Percentiles rank a stretch among this genome's conserved stretches.
Evolutionary conservation across 2,888 invertebrate genomes (phyloP).

Genomic region (Protula sp.): DNA sequence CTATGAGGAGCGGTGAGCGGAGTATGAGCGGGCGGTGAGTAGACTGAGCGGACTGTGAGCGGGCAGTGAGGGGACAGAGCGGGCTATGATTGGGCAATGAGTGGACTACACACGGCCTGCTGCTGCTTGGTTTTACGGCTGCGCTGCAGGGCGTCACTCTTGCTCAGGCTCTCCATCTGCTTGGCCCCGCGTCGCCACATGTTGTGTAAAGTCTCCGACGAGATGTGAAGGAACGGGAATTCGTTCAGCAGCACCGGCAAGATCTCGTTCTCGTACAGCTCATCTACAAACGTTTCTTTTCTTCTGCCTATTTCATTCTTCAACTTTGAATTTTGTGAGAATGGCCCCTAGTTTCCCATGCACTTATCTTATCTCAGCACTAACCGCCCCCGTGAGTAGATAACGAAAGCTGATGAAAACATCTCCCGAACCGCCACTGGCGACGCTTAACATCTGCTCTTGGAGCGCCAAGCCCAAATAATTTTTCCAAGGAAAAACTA

Average conservation of each 20-base stretch:
- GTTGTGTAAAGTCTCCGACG: slow-evolving; percentile 49
- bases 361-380: too few relatives aligned
- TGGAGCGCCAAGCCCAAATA: too few relatives aligned
- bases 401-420: too few relatives aligned
- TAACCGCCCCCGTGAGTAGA: too few relatives aligned
- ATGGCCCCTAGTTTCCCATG: background rate
- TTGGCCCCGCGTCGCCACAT: slow-evolving; percentile 43
- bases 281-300: too few relatives aligned
- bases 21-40: too few relatives aligned
- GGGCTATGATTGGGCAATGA: background rate
- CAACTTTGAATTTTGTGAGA: background rate
- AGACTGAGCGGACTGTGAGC: background rate
- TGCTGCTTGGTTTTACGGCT: slow-evolving; percentile 42
- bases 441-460: too few relatives aligned
- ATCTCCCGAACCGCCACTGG: too few relatives aligned
- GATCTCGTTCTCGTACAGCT: slow-evolving; percentile 29
- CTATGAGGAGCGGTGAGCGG: too few relatives aligned
- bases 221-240: slow-evolving; percentile 49
- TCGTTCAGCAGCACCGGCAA: slow-evolving; percentile 47
- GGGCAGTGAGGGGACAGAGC: too few relatives aligned
- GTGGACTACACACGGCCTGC: slow-evolving; percentile 42
- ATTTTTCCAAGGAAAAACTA: too few relatives aligned
- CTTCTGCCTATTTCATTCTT: background rate
- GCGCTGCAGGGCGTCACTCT: slow-evolving; percentile 37
- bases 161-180: slow-evolving; percentile 46